These are phyloP conservation scores for Xylota sylvarum DNA, from an alignment of 2,888 invertebrate genomes.

Conservation along the genomic window DNA sequence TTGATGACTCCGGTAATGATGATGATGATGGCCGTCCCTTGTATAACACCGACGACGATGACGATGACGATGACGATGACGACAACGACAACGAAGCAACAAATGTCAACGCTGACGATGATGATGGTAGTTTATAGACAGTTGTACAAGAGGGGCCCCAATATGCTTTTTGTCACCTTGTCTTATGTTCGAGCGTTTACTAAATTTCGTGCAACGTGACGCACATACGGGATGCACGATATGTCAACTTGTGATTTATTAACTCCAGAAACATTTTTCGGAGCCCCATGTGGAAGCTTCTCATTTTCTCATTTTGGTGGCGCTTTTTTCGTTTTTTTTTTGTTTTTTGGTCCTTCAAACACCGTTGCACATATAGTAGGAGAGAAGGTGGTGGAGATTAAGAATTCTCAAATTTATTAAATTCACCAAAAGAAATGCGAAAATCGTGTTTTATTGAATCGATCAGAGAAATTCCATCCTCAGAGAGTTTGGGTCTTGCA, in stretches of 20 bases:
- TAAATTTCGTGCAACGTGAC: constrained; percentile 76
- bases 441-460: constrained; percentile 76
- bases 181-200: constrained; percentile 71
- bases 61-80: constrained; percentile 39
- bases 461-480: constrained; percentile 62
- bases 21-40: constrained; percentile 61
- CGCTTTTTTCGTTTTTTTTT: constrained; percentile 32
- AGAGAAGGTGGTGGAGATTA: constrained; percentile 72
- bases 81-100: constrained; percentile 45
- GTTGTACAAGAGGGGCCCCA: constrained; percentile 67
- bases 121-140: constrained; percentile 73
- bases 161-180: constrained; percentile 77
- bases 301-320: constrained; percentile 71
- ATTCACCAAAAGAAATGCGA: constrained; percentile 72
- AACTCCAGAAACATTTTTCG: constrained; percentile 71
- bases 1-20: constrained; percentile 58
- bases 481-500: constrained; percentile 15
- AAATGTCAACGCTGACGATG: constrained; percentile 69
- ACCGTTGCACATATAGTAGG: background rate
- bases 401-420: constrained; percentile 73
- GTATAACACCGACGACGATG: constrained; percentile 57
- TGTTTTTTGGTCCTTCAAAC: background rate
- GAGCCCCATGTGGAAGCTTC: constrained; percentile 60
- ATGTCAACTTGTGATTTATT: constrained; percentile 77
- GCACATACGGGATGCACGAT: constrained; percentile 70